Evolutionary conservation across 2,113 vertebrate species (phyloP), one percentile per base, ranked within the genome.

Genomic region (Cynoglossus semilaevis): DNA sequence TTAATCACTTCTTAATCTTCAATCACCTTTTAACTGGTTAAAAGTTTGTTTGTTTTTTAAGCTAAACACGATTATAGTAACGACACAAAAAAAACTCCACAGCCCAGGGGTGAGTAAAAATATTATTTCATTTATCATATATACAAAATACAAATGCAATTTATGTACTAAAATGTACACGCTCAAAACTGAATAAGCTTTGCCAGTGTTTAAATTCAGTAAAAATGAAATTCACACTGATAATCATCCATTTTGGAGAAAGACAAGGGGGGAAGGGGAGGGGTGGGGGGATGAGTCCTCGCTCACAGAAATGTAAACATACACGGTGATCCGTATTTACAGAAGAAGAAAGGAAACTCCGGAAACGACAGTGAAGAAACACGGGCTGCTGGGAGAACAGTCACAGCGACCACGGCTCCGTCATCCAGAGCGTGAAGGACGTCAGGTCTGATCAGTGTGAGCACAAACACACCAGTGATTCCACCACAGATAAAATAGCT

Each of bases 141-240:
- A 74, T 93, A 92, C 84, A 94, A 94, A 93, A 94, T 89, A 90
- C 74, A 86, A 88, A 89, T 88, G 89, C 72, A 83, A 85, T 85
- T 84, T 85, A 91, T 91, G 91, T 94, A 94, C 90, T 85, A 92
- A 94, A 92, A 91, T 89, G 88, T 91, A 91, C 90, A 91, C 81
- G 85, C 72, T 86, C 63, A 72, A 64, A 74, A 70, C 71, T 84
- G 80, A 80, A 85, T 82, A 84, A 90, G 80, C 81, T 49, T 60
- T 10, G 79, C 80, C 74, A 70, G 72, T 87, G 89, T 86, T 92
- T 77, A 83, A 77, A 64, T 90, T 88, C 87, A 86, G 83, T 77
- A 88, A 90, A 87, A 87, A 88, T 51, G 45, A 86, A 67, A 8
- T 51, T 67, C 74, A 87, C 85, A 85, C 88, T 82, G 79, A 76